A percentile compares a stretch with the other conserved stretches of the same genome.
Evolutionary conservation across 2,888 invertebrate species (phyloP).

Genomic region (Pristionchus fissidentatus): DNA sequence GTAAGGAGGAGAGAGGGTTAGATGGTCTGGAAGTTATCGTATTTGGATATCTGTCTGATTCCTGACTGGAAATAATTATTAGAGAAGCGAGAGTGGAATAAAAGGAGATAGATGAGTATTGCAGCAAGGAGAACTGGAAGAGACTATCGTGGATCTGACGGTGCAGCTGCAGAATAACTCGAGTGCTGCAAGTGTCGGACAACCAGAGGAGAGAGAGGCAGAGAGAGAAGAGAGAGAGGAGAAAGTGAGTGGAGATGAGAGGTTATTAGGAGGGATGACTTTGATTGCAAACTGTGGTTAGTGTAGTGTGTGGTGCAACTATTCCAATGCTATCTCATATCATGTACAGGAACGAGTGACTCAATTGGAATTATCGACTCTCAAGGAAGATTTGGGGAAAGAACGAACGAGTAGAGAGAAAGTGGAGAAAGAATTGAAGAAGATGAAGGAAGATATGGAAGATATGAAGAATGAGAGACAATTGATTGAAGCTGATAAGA

Average conservation of each 20-base stretch:
- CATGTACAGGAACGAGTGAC: no score
- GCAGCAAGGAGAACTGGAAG: constrained; percentile 42
- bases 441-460: no score
- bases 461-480: no score
- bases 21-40: neutral
- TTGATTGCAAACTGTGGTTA: no score
- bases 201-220: neutral
- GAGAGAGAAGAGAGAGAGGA: neutral
- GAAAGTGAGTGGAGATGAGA: neutral
- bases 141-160: constrained; percentile 41
- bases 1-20: neutral
- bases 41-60: no score
- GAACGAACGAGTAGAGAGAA: no score
- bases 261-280: neutral
- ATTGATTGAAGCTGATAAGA: neutral
- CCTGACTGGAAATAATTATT: no score
- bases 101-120: neutral
- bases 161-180: neutral
- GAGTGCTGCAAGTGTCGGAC: neutral
- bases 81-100: neutral
- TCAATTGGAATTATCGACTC: no score
- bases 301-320: no score
- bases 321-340: no score
- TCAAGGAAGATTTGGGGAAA: no score
- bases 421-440: no score